Percentiles rank a stretch among this genome's conserved stretches.
phyloP scores from a whole-genome alignment of 2,797 vertebrate species.

The Pangasius larnaudii region DNA sequence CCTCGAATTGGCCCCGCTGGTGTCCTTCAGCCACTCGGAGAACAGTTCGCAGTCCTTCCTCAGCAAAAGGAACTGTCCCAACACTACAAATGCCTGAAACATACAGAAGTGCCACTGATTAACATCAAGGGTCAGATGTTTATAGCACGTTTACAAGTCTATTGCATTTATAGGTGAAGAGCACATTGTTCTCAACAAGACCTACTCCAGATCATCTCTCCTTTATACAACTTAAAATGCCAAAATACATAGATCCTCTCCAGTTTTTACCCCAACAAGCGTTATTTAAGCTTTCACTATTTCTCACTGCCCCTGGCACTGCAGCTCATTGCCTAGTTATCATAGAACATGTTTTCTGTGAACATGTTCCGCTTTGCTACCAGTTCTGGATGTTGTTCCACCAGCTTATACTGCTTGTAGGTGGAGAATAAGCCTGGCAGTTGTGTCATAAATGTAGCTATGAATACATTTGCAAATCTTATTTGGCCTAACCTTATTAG shows the following conservation, averaged over 20 bases:
- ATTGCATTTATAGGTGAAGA: neutral
- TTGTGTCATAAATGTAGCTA: neutral
- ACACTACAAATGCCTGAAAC: slow-evolving; percentile 67
- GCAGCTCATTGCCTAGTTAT: neutral
- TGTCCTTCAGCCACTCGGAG: slow-evolving; percentile 73
- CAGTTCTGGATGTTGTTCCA: neutral
- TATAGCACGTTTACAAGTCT: neutral
- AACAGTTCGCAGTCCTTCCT: slow-evolving; percentile 71
- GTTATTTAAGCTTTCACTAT: neutral
- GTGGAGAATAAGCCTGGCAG: neutral
- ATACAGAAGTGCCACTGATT: neutral
- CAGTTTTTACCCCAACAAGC: neutral
- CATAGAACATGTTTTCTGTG: neutral
- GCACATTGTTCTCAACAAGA: neutral
- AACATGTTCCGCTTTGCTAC: neutral
- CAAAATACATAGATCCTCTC: neutral
- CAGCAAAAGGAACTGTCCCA: slow-evolving; percentile 74
- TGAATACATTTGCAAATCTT: neutral
- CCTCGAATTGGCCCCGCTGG: slow-evolving; percentile 61
- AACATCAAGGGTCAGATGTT: neutral
- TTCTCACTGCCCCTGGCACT: neutral
- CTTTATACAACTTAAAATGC: neutral
- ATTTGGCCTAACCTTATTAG: neutral
- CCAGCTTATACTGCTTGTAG: neutral
- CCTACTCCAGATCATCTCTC: too few species aligned